Percentiles rank a stretch among this genome's conserved stretches.
phyloP scores from a whole-genome alignment of 2,888 invertebrate species.

The Plutella xylostella region DNA sequence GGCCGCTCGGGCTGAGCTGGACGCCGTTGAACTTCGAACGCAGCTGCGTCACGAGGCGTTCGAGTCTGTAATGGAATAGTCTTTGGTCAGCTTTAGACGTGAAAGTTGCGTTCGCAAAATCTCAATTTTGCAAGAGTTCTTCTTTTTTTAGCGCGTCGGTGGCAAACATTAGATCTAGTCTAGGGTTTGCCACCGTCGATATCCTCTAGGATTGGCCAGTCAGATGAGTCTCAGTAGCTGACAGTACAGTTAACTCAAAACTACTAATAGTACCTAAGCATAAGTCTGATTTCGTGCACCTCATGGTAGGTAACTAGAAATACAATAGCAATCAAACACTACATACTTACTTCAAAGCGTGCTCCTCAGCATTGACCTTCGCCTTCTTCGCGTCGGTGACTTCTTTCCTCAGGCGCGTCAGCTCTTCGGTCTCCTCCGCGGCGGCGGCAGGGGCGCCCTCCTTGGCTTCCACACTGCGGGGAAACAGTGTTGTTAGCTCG shows the following conservation, averaged over 20 bases:
- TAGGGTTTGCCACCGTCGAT: no score
- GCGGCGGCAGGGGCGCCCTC: conserved; percentile 25
- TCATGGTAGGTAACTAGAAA: no score
- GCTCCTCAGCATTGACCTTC: conserved; percentile 69
- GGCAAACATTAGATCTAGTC: no score
- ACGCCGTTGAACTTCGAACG: conserved; percentile 61
- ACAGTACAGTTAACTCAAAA: background rate
- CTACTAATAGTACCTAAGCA: background rate
- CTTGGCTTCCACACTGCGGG: background rate
- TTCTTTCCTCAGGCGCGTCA: conserved; percentile 66
- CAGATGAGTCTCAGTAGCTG: no score
- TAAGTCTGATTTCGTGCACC: no score
- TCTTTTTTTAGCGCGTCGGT: no score
- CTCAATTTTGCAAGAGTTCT: background rate
- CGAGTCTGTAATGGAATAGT: conserved; percentile 53
- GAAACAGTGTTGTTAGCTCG: no score
- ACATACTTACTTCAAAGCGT: conserved; percentile 70
- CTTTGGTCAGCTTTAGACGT: background rate
- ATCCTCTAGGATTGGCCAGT: no score
- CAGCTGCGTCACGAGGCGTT: conserved; percentile 69
- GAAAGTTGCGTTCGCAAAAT: background rate
- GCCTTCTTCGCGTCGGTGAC: conserved; percentile 68
- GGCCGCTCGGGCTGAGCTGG: conserved; percentile 43
- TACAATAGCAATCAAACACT: no score
- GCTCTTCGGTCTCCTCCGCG: conserved; percentile 57